A percentile compares a stretch with the other conserved stretches of the same genome.
These are phyloP conservation scores for Catajapyx aquilonaris DNA, from an alignment of 1,140 invertebrate genomes.

Conservation along the genomic window DNA sequence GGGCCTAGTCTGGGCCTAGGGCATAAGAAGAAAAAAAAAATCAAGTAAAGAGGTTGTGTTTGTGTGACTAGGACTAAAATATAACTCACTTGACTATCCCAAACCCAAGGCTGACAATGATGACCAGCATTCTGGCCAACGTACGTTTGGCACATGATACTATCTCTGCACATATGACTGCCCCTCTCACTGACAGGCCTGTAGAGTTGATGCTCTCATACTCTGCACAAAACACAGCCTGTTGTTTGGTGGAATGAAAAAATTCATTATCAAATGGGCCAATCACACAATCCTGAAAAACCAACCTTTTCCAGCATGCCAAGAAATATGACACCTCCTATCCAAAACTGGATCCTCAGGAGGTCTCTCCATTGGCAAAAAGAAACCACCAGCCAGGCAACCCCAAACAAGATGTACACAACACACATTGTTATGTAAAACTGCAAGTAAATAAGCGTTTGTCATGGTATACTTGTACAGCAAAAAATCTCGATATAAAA, in stretches of 20 bases:
- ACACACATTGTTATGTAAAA: slow-evolving; percentile 84
- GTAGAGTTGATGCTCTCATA: slow-evolving; percentile 58
- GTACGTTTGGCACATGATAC: slow-evolving; percentile 74
- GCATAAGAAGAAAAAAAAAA: slow-evolving; percentile 14
- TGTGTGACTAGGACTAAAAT: not conserved
- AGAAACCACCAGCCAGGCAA: slow-evolving; percentile 64
- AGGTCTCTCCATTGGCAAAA: slow-evolving; percentile 74
- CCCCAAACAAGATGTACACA: slow-evolving; percentile 60
- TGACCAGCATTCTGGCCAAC: slow-evolving; percentile 73
- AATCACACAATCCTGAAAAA: not conserved
- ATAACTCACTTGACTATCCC: slow-evolving; percentile 74
- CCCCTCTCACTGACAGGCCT: slow-evolving; percentile 40
- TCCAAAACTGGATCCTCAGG: slow-evolving; percentile 88
- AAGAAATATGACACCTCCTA: slow-evolving; percentile 67
- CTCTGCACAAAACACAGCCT: slow-evolving; percentile 75
- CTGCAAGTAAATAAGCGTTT: slow-evolving; percentile 26
- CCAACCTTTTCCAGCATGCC: slow-evolving; percentile 52
- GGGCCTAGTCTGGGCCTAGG: slow-evolving; percentile 63
- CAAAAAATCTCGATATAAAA: no score
- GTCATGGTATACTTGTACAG: no score
- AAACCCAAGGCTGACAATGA: slow-evolving; percentile 83
- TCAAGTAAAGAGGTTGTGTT: slow-evolving; percentile 3
- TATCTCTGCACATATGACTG: slow-evolving; percentile 62
- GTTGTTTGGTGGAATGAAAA: no score
- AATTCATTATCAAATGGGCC: no score